Conservation (phyloP, 2,888 invertebrate species). For the Pterobdella sp. region DNA sequence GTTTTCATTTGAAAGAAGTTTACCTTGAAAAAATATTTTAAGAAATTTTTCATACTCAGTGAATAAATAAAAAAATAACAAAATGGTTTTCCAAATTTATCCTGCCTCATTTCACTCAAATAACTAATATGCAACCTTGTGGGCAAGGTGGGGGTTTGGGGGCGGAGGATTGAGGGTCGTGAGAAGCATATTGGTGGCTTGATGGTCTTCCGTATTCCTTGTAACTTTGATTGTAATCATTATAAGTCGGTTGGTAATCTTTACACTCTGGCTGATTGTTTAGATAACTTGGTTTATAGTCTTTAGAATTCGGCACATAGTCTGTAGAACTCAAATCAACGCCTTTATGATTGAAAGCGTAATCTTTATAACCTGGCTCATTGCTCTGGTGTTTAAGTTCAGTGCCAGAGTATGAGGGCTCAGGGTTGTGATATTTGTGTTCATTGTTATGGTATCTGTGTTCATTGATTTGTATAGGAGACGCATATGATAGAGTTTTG, state of each 20-base stretch:
- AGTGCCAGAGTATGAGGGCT: too few relatives aligned
- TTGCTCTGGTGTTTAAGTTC: too few relatives aligned
- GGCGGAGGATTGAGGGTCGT: background rate
- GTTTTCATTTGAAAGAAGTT: background rate
- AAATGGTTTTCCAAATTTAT: background rate
- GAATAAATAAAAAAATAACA: background rate
- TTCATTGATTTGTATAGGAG: background rate
- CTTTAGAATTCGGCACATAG: too few relatives aligned
- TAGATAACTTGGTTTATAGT: too few relatives aligned
- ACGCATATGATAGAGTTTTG: background rate
- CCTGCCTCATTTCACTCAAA: background rate
- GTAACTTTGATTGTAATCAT: background rate
- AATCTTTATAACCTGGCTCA: too few relatives aligned
- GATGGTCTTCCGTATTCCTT: background rate
- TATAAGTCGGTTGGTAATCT: too few relatives aligned
- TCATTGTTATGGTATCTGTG: too few relatives aligned
- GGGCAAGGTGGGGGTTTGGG: slow-evolving; percentile 3
- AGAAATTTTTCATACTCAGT: background rate
- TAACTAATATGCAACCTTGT: background rate
- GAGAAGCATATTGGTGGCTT: background rate
- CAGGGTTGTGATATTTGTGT: too few relatives aligned
- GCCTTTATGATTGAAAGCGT: too few relatives aligned
- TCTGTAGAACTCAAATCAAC: too few relatives aligned
- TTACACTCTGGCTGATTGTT: too few relatives aligned
- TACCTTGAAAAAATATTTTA: background rate